Evolutionary conservation across 1,140 invertebrate species (phyloP), one percentile per base, ranked within the genome.

Genomic region (Phymastichus coffea): DNA sequence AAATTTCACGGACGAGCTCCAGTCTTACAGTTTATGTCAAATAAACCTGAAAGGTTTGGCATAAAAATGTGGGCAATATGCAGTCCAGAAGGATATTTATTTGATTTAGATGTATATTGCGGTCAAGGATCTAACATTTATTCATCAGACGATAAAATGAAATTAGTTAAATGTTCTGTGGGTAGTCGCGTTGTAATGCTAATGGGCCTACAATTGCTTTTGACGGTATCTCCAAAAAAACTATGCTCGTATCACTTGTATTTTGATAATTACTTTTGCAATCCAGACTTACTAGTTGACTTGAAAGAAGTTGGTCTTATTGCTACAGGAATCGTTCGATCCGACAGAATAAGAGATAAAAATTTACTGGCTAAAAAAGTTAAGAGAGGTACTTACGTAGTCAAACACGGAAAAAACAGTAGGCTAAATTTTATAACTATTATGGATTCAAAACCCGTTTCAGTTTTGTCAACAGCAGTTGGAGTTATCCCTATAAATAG

Each of bases 11-110:
- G 48, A 20, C n/a, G 56, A 52, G 38, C 23, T 20, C 37, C 17
- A 10, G 23, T 54, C 19, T 47, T 53, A 28, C 55, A 63, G 35
- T 63, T 54, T 33, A 63, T 63, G 14, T 35, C 26, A 58, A 40
- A 46, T 7, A 57, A 57, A 43, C 44, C 56, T 2, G 47, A 49
- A 1, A 15, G 35, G 25, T 57, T 57, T 49, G n/a, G n/a, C n/a
- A n/a, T n/a, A n/a, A n/a, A n/a, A n/a, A n/a, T n/a, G n/a, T n/a
- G n/a, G 61, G 49, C 33, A 7, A 35, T 58, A 22, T 57, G 54
- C 19, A 54, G 40, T 48, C 15, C 47, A 14, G n/a, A n/a, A n/a
- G n/a, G n/a, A n/a, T n/a, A n/a, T n/a, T n/a, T n/a, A n/a, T n/a
- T n/a, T n/a, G n/a, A 26, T 44, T 52, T 63, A 22, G n/a, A n/a